Percentiles rank a stretch among this genome's conserved stretches.
Conservation (phyloP, 2,888 invertebrate genomes). For the Phalera bucephala region DNA sequence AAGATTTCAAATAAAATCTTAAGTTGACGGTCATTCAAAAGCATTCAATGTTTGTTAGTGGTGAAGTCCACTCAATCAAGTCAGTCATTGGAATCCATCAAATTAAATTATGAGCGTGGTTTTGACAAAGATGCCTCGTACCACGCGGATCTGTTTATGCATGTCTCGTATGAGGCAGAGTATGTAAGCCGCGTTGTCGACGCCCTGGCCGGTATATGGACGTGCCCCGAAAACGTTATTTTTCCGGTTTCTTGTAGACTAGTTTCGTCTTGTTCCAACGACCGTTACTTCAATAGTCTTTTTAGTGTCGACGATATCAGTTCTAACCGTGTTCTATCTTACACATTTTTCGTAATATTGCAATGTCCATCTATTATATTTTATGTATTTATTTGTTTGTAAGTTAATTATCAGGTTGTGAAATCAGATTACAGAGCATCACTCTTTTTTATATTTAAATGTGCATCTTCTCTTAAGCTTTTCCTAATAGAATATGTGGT, state of each 20-base stretch:
- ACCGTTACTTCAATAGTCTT: constrained; percentile 59
- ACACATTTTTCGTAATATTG: too few relatives aligned
- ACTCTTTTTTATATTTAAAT: too few relatives aligned
- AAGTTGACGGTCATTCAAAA: neutral
- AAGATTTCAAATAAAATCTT: neutral
- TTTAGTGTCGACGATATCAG: constrained; percentile 22
- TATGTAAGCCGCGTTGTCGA: constrained; percentile 43
- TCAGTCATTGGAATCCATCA: neutral
- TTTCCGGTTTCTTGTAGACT: constrained; percentile 70
- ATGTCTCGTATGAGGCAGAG: constrained; percentile 57
- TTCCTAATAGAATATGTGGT: too few relatives aligned
- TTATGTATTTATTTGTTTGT: too few relatives aligned
- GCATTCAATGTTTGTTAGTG: neutral
- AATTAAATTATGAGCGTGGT: constrained; percentile 4
- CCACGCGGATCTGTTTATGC: constrained; percentile 33
- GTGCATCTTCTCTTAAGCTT: too few relatives aligned
- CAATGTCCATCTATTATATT: too few relatives aligned
- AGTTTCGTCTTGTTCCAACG: constrained; percentile 53
- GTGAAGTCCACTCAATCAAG: neutral
- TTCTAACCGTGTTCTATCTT: too few relatives aligned
- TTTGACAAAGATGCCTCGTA: constrained; percentile 16
- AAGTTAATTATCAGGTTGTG: too few relatives aligned
- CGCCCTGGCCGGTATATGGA: constrained; percentile 31
- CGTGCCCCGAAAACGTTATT: constrained; percentile 75
- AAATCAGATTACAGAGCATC: too few relatives aligned